A percentile compares a stretch with the other conserved stretches of the same genome.
phyloP scores from a whole-genome alignment of 2,888 invertebrate species.

The Melanostoma scalare region DNA sequence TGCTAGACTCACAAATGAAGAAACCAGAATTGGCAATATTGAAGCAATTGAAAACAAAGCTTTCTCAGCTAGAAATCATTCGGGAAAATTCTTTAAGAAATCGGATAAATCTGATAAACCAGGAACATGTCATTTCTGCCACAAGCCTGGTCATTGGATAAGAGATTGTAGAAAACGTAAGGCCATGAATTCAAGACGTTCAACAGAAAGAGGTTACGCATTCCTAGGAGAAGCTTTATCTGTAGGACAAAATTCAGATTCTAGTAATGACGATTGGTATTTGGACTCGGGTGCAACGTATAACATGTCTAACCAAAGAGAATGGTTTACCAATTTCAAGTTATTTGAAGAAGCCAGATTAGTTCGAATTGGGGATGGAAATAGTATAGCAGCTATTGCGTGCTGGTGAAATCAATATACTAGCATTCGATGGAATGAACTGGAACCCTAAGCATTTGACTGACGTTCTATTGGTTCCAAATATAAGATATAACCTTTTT shows the following conservation, averaged over 20 bases:
- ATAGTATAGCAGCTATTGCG: constrained; percentile 11
- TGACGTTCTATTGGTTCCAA: not conserved
- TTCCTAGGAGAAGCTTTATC: constrained; percentile 1
- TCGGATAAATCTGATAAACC: no score
- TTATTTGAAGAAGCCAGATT: not conserved
- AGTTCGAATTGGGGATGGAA: constrained; percentile 4
- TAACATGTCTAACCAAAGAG: constrained; percentile 1
- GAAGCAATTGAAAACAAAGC: no score
- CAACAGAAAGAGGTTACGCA: not conserved
- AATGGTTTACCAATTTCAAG: constrained; percentile 2
- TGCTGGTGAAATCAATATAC: no score
- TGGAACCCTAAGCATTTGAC: constrained; percentile 1
- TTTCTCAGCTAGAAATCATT: no score
- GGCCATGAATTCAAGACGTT: not conserved
- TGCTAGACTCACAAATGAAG: no score
- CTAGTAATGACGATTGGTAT: not conserved
- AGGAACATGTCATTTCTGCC: no score
- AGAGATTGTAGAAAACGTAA: constrained; percentile 4
- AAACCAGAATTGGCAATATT: no score
- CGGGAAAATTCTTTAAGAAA: no score
- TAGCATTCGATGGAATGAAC: constrained; percentile 7
- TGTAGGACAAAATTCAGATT: not conserved
- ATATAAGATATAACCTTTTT: constrained; percentile 7
- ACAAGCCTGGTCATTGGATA: not conserved
- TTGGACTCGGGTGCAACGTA: not conserved